Evolutionary conservation across 2,888 invertebrate species (phyloP), one percentile per base, ranked within the genome.

Genomic region (Brachypterus glaber): DNA sequence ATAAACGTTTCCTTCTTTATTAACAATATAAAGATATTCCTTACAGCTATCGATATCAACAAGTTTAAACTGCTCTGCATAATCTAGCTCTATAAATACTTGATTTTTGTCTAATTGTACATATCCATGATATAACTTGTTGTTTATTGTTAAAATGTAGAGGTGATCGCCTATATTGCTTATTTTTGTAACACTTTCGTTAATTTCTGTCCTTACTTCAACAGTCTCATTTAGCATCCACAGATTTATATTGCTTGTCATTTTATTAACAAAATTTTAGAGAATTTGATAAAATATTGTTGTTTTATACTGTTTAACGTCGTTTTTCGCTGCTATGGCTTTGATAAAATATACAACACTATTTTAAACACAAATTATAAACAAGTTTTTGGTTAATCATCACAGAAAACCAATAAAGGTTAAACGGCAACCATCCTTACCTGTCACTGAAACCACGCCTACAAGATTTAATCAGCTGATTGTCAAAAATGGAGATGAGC

Each of bases 1-100:
- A 50, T 71, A 72, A 15, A 79, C 70, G 42, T 72, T 66, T 12
- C 81, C 81, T 52, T 73, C 72, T 33, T 69, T 65, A 62, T 75
- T 75, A 44, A 81, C 73, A 41, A 76, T 65, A 58, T 74, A 79
- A 31, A 81, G 62, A 51, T 70, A 62, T 48, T 73, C 67, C 51
- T 71, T 70, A 56, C 74, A 73, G 52, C 72, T 70, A 48, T 77
- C 76, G 59, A 82, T 72, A 65, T 81, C 79, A 47, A 74, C 66
- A 17, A 76, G 76, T 47, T 67, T 66, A 45, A 76, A 66, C 42
- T 72, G 70, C 33, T 67, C 64, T 35, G 71, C 64, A 57, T 66
- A 71, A 8, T 67, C 64, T 15, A 58, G 48, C 8, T 57, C 52
- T 16, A 54, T 35, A 35, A 17, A 45, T 12, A 33, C 37, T 26